Percentiles rank a stretch among this genome's conserved stretches.
These are phyloP conservation scores for Todus mexicanus DNA, from an alignment of 2,797 vertebrate genomes.

Conservation along the genomic window DNA sequence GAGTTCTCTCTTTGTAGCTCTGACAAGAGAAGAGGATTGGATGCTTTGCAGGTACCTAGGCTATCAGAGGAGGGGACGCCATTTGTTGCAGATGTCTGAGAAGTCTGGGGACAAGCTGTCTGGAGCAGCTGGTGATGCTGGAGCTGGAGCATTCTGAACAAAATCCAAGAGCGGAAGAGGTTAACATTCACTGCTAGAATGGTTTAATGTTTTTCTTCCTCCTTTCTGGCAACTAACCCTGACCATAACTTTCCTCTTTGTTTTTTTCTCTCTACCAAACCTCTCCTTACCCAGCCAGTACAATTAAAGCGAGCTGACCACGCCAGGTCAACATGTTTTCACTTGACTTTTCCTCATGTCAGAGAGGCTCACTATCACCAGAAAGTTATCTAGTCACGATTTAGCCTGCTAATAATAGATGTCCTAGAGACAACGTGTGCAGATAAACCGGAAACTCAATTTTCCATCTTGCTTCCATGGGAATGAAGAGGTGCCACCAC, in stretches of 20 bases:
- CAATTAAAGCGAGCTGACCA: background rate
- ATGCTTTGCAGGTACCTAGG: constrained; percentile 4
- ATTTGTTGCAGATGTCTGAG: constrained; percentile 33
- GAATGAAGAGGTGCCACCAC: constrained; percentile 41
- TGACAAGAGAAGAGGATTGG: constrained; percentile 51
- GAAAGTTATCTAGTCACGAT: background rate
- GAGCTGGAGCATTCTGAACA: constrained; percentile 88
- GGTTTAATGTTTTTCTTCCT: background rate
- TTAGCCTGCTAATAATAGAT: constrained; percentile 43
- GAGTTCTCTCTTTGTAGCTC: constrained; percentile 67
- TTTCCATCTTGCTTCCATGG: constrained; percentile 39
- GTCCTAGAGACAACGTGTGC: constrained; percentile 9
- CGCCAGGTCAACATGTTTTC: background rate
- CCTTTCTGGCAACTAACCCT: background rate
- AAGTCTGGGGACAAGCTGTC: constrained; percentile 75
- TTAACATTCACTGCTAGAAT: background rate
- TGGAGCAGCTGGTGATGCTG: constrained; percentile 83
- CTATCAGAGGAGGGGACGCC: constrained; percentile 12
- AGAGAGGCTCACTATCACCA: background rate
- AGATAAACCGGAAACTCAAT: constrained; percentile 39
- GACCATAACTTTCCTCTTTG: background rate
- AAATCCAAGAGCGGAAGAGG: constrained; percentile 15
- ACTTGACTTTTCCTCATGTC: background rate
- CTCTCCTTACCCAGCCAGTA: background rate
- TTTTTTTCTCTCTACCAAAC: background rate